A percentile compares a stretch with the other conserved stretches of the same genome.
These are phyloP conservation scores for Tyto alba DNA, from an alignment of 2,113 vertebrate species.

Conservation along the genomic window DNA sequence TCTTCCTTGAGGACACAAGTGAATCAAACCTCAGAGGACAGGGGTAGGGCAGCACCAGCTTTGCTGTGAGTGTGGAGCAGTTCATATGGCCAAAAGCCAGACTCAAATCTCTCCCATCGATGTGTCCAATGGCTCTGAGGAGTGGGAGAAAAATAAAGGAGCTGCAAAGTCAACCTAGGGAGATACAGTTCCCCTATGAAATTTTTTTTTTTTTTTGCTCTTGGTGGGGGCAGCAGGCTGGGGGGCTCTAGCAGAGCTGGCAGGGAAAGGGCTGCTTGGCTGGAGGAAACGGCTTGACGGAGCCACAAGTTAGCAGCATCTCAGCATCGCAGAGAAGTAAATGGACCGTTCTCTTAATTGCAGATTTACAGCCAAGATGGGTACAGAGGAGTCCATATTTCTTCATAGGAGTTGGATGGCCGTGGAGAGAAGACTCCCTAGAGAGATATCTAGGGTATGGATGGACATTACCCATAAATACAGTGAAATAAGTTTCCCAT, in stretches of 20 bases:
- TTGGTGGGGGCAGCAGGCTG: background rate
- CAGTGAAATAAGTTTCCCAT: constrained; percentile 49
- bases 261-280: background rate
- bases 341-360: background rate
- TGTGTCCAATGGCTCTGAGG: background rate
- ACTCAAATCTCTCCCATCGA: background rate
- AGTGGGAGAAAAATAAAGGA: background rate
- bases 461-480: constrained; percentile 41
- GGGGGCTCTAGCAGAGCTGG: background rate
- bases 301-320: background rate
- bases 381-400: constrained; percentile 37
- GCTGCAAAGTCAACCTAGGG: background rate
- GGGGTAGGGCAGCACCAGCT: background rate
- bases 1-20: background rate
- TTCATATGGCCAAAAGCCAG: background rate
- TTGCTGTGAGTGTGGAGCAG: accelerated
- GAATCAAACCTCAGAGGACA: background rate
- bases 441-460: constrained; percentile 15
- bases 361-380: constrained; percentile 23
- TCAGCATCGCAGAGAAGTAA: background rate
- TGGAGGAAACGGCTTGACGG: background rate
- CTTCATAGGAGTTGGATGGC: constrained; percentile 22
- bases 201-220: background rate
- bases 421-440: constrained; percentile 29
- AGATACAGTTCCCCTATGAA: background rate